phyloP scores from a whole-genome alignment of 1,140 invertebrate species.

The Oryctes rhinoceros region DNA sequence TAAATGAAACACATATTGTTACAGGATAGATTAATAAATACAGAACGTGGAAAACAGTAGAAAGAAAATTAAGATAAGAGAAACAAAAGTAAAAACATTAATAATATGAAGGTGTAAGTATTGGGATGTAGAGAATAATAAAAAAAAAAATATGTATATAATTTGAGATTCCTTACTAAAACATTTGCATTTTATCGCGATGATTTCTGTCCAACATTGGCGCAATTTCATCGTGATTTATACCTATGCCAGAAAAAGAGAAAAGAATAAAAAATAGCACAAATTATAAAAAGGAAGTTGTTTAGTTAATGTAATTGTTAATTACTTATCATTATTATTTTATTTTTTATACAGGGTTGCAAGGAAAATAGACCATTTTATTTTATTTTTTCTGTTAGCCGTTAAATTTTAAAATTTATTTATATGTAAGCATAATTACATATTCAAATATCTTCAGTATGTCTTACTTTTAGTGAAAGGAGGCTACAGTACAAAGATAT shows the following conservation, averaged over 20 bases:
- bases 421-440: background rate
- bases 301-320: background rate
- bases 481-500: background rate
- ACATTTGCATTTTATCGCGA: slow-evolving; percentile 24
- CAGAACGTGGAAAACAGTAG: no score
- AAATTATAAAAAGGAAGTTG: background rate
- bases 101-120: no score
- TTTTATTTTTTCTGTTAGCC: background rate
- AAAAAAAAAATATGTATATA: background rate
- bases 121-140: no score
- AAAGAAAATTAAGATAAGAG: no score
- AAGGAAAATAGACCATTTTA: background rate
- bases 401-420: background rate
- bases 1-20: no score
- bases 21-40: no score
- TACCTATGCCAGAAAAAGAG: background rate
- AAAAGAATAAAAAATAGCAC: background rate
- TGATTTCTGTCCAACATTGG: slow-evolving; percentile 32
- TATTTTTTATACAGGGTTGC: background rate
- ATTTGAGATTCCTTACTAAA: slow-evolving; percentile 19
- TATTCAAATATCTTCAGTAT: slow-evolving; percentile 16
- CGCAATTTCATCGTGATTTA: slow-evolving; percentile 21
- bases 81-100: no score
- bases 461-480: background rate
- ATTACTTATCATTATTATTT: background rate